A percentile compares a stretch with the other conserved stretches of the same genome.
Evolutionary conservation across 1,140 invertebrate genomes (phyloP).

Genomic region (Drosophila repleta): DNA sequence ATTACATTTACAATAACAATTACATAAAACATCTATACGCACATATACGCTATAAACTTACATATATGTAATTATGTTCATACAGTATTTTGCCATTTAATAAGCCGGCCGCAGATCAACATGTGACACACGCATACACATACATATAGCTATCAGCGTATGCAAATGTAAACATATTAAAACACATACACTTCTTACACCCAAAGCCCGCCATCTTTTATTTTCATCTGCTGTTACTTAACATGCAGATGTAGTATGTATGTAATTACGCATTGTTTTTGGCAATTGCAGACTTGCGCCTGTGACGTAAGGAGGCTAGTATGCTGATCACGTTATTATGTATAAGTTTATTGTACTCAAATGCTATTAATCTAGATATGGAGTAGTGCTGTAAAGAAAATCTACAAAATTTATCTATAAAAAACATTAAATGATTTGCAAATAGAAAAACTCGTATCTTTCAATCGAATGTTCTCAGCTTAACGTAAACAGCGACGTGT

Average conservation of each 20-base stretch:
- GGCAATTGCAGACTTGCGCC: conserved; percentile 10
- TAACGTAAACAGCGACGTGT: background rate
- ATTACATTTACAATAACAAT: conserved; percentile 12
- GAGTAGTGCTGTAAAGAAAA: too few relatives aligned
- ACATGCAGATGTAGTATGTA: conserved; percentile 25
- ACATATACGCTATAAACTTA: background rate
- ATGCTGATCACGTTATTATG: conserved; percentile 34
- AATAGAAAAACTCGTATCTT: too few relatives aligned
- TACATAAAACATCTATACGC: conserved; percentile 9
- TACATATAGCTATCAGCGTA: background rate
- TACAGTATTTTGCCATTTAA: conserved; percentile 28
- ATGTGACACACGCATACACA: background rate
- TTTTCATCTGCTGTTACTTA: conserved; percentile 18
- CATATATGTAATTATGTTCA: conserved; percentile 7
- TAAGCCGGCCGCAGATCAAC: conserved; percentile 38
- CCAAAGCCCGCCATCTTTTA: conserved; percentile 3
- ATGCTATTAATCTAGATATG: too few relatives aligned
- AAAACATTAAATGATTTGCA: too few relatives aligned
- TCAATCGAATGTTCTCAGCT: background rate
- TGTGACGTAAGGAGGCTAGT: conserved; percentile 13
- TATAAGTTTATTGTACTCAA: too few relatives aligned
- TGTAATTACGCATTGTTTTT: conserved; percentile 39
- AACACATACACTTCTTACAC: conserved; percentile 18
- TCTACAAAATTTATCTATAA: too few relatives aligned
- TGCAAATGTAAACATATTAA: background rate